Evolutionary conservation across 2,797 vertebrate species (phyloP).

Genomic region (Thamnophis elegans): DNA sequence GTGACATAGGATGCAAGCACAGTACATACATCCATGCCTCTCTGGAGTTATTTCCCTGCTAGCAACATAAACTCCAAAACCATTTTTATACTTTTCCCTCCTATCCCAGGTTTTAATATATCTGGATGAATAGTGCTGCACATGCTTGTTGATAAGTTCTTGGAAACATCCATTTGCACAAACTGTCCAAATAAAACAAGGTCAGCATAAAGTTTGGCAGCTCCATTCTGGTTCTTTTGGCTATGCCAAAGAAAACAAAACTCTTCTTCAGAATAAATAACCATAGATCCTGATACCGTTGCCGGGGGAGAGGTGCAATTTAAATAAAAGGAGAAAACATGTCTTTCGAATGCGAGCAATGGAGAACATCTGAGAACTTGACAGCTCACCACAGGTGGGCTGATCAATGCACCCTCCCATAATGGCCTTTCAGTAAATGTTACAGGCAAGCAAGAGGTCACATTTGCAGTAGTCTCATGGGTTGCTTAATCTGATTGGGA

Average conservation of each 20-base stretch:
- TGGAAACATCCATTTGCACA: neutral
- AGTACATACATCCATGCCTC: neutral
- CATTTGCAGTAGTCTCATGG: slow-evolving; percentile 16
- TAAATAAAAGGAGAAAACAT: neutral
- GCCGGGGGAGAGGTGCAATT: neutral
- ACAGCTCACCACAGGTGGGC: slow-evolving; percentile 11
- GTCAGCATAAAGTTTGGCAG: neutral
- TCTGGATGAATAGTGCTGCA: neutral
- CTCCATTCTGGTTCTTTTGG: neutral
- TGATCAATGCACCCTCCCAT: slow-evolving; percentile 23
- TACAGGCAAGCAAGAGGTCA: slow-evolving; percentile 20
- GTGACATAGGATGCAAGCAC: neutral
- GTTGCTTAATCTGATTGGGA: slow-evolving; percentile 17
- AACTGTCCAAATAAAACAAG: neutral
- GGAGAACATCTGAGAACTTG: neutral
- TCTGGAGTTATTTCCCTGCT: neutral
- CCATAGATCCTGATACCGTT: neutral
- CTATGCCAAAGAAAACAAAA: neutral
- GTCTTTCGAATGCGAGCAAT: neutral
- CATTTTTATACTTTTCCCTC: neutral
- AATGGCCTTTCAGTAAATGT: slow-evolving; percentile 40
- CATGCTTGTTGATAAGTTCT: neutral
- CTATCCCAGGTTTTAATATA: neutral
- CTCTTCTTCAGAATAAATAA: neutral
- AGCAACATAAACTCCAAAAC: neutral